Percentiles rank a stretch among this genome's conserved stretches.
These are phyloP conservation scores for Peromyscus nudipes DNA, from an alignment of 2,797 vertebrate species.

Conservation along the genomic window DNA sequence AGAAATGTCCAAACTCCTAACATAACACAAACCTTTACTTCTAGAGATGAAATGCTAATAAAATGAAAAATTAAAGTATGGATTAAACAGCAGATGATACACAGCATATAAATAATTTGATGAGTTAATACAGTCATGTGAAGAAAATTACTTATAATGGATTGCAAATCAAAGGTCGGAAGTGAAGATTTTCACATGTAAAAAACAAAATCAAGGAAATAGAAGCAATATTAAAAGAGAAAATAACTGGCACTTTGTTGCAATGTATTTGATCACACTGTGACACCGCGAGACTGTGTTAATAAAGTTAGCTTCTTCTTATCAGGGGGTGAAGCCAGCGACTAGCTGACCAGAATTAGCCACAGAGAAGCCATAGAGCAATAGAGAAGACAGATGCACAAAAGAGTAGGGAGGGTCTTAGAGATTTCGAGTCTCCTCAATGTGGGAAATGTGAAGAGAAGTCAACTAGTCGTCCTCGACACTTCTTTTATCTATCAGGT, in stretches of 20 bases:
- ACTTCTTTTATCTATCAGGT: neutral
- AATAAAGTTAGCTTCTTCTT: neutral
- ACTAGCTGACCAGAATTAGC: neutral
- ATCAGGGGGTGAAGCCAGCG: neutral
- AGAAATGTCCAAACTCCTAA: neutral
- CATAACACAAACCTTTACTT: neutral
- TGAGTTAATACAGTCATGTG: neutral
- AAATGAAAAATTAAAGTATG: neutral
- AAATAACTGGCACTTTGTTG: neutral
- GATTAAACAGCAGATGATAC: neutral
- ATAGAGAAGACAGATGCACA: neutral
- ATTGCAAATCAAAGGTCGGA: neutral
- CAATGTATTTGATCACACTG: neutral
- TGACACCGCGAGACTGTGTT: neutral
- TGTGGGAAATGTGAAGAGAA: neutral
- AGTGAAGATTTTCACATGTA: neutral
- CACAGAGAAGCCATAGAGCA: neutral
- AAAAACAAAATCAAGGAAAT: conserved; percentile 9
- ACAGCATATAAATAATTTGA: neutral
- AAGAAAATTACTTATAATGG: conserved; percentile 11
- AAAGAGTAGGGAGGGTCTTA: neutral
- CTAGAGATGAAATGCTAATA: neutral
- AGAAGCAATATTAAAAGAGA: neutral
- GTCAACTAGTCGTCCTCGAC: neutral
- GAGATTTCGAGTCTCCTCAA: neutral